Base-by-base conservation (phyloP, 2,888 invertebrate genomes). In the Brachyptera risi region DNA sequence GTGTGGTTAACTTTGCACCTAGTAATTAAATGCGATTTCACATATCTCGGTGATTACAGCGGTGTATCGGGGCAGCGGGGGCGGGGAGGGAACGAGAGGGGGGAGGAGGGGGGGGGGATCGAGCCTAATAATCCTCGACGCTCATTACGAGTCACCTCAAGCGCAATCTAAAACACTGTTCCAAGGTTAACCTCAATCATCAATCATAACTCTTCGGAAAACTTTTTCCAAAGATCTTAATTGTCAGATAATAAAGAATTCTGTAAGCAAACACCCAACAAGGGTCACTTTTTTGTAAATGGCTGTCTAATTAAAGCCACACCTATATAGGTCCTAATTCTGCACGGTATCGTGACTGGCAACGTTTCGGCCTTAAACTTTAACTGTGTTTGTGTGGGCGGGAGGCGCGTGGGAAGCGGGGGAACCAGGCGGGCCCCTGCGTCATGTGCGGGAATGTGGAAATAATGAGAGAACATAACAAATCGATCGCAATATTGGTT, bases 231-330 rank as follows among this genome's bases (percentile, higher is more conserved):
- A 7, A 44, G 19, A 44, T 44, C 44, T 44, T 40, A 44, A 44
- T 44, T 44, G 44, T 44, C 44, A 44, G 44, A 44, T 44, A 44
- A 17, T 17, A 19, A 11, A 11, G 44, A 40, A 9, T 40, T 40
- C 17, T 44, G 21, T 19, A 44, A 19, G 44, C 44, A 44, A 19
- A 44, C 21, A 44, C 44, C 21, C 21, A 11, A 4, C 44, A 17
- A 44, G 44, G 44, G 19, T 44, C 44, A 21, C 44, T 44, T 19
- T 31, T n/a, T n/a, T n/a, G n/a, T 9, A 44, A 44, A 44, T 44
- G 3, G 21, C 19, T 21, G 21, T 5, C 7, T 44, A 44, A 44
- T 44, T 44, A 44, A 44, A n/a, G 21, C 44, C 19, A 44, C 44
- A 19, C 19, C 19, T 19, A 44, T 35, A 35, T 11, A 40, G 17